Base-by-base conservation (phyloP, 2,113 vertebrate genomes). In the Piaya cayana region DNA sequence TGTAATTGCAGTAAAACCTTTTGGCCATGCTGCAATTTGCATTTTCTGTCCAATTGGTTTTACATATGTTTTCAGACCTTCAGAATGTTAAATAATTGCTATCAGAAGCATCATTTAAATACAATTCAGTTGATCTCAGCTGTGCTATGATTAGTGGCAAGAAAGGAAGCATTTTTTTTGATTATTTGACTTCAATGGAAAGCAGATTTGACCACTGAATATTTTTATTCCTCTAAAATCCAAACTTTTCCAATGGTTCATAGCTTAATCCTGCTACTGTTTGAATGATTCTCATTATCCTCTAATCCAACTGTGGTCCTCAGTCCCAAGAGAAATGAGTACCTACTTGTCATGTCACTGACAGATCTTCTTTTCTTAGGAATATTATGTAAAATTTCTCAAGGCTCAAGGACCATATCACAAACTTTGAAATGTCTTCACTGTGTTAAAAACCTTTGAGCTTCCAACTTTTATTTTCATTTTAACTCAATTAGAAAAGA, bases 41-140 rank as follows among this genome's bases (percentile, higher is more conserved):
- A 93, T 95, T 95, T 96, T 90, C 70, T 90, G 82, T 80, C 36
- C 76, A 90, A 83, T 86, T 90, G 84, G 43, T 92, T 95, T 92
- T 60, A 67, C 85, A 78, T 86, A 94, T 86, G 86, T 88, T 96
- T 62, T 84, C 83, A 93, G 64, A 67, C 36, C 49, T 92, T 68
- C 71, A 63, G 49, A 86, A 64, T 75, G 60, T 93, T 90, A 88
- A 94, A 70, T 86, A 95, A 92, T 75, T 93, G 20, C 85, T 88
- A 85, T 90, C 50, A 82, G 71, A 86, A 90, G 17, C 52, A 74
- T 82, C 12, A 77, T 50, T 84, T 86, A 56, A 95, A 72, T 42
- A 43, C 15, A 86, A 13, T 78, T 86, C 34, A 56, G 45, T 63
- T 58, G 43, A 53, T 84, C 27, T 39, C 62, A 90, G 29, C 22